Evolutionary conservation across 2,113 vertebrate species (phyloP).

Genomic region (Bombycilla garrulus): DNA sequence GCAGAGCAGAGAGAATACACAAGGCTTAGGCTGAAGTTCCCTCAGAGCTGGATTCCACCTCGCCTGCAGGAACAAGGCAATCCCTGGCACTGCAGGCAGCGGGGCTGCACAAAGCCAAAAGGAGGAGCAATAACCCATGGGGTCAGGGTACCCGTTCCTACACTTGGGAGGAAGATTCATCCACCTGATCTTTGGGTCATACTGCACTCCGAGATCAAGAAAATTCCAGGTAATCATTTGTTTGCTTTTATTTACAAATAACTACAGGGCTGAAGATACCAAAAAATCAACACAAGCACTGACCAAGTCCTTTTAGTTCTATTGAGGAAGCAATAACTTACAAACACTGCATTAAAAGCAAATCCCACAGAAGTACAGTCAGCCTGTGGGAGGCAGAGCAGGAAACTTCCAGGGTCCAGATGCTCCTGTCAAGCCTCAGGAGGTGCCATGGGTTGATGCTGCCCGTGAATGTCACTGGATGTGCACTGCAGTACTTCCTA

Average conservation of each 20-base stretch:
- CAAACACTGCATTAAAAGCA: neutral
- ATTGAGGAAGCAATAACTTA: neutral
- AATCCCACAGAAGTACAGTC: neutral
- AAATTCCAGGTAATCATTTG: neutral
- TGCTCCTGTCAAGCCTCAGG: neutral
- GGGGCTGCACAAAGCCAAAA: neutral
- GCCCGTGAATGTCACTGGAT: neutral
- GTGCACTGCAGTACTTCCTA: neutral
- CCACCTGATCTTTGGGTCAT: neutral
- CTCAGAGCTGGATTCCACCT: neutral
- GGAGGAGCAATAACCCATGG: fast-evolving
- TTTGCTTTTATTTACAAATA: neutral
- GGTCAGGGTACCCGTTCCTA: fast-evolving
- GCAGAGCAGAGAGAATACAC: neutral
- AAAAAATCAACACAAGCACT: neutral
- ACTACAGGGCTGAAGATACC: neutral
- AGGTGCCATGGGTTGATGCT: neutral
- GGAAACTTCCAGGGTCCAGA: neutral
- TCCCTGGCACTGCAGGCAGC: neutral
- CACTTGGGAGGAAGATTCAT: neutral
- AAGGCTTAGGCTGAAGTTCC: neutral
- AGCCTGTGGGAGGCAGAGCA: neutral
- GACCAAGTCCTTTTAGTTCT: neutral
- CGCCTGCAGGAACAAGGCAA: fast-evolving
- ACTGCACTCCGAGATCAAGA: neutral